These are phyloP conservation scores for Drosophila gunungcola DNA, from an alignment of 1,140 invertebrate genomes.

Conservation along the genomic window DNA sequence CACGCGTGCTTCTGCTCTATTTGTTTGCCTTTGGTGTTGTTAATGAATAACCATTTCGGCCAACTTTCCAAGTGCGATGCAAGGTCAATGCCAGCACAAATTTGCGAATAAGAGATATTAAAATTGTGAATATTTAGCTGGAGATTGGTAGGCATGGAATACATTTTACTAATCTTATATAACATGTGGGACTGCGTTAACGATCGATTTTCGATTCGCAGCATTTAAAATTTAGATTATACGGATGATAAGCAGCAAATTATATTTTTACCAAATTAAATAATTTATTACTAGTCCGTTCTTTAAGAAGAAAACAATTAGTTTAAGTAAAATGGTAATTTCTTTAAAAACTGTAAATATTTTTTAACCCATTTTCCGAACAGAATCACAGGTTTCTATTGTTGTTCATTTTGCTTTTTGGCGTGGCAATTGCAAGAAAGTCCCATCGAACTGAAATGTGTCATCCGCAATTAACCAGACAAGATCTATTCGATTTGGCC, in stretches of 20 bases:
- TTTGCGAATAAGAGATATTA: slow-evolving; percentile 7
- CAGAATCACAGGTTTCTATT: not conserved
- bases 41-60: slow-evolving; percentile 27
- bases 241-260: not conserved
- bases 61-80: slow-evolving; percentile 6
- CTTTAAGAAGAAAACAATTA: not conserved
- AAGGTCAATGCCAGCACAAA: slow-evolving; percentile 59
- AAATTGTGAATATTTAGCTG: not conserved
- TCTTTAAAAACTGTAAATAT: not conserved
- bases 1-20: slow-evolving; percentile 42
- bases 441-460: not conserved
- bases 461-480: not conserved
- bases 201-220: not conserved
- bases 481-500: slow-evolving; percentile 5
- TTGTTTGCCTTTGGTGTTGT: slow-evolving; percentile 40
- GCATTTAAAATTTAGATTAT: slow-evolving; percentile 4
- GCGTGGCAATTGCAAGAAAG: not conserved
- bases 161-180: not conserved
- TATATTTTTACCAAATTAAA: no score
- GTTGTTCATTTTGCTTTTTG: not conserved
- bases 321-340: not conserved
- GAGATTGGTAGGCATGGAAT: not conserved
- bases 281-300: not conserved
- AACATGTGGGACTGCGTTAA: not conserved
- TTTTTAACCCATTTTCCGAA: not conserved